phyloP scores from a whole-genome alignment of 1,140 invertebrate species.

The Drosophila mayri region DNA sequence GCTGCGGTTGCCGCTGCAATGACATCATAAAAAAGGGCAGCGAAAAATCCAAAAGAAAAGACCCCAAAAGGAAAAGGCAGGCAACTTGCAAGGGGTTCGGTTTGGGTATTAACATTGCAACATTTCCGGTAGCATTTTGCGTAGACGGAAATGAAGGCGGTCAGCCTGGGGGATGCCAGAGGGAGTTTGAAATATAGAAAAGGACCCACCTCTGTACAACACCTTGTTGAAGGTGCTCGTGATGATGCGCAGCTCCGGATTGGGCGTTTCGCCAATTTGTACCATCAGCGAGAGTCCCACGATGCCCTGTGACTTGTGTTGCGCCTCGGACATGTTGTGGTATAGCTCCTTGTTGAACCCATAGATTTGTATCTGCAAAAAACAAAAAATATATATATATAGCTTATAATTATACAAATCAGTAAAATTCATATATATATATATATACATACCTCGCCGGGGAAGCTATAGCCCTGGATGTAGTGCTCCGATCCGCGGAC shows the following conservation, averaged over 20 bases:
- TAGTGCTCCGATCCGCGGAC: conserved; percentile 96
- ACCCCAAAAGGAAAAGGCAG: conserved; percentile 4
- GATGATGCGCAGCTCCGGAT: conserved; percentile 93
- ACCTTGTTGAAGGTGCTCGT: conserved; percentile 95
- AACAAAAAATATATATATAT: not conserved
- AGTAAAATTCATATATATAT: not conserved
- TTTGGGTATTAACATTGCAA: conserved; percentile 52
- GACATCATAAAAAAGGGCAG: conserved; percentile 73
- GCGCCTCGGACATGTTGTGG: conserved; percentile 97
- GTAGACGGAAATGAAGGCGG: conserved; percentile 70
- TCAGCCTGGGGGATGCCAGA: not conserved
- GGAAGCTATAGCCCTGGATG: conserved; percentile 96
- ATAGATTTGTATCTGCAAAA: conserved; percentile 94
- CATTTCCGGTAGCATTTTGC: conserved; percentile 74
- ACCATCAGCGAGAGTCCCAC: conserved; percentile 97
- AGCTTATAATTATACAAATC: not conserved
- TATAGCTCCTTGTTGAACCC: conserved; percentile 99
- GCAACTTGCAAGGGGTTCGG: conserved; percentile 26
- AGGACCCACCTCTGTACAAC: conserved; percentile 90
- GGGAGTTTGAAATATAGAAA: not conserved
- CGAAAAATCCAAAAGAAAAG: not conserved
- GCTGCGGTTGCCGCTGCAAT: conserved; percentile 52
- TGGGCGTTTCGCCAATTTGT: conserved; percentile 94
- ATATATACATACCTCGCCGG: conserved; percentile 92
- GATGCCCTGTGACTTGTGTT: conserved; percentile 96